Evolutionary conservation across 2,113 vertebrate genomes (phyloP).

Genomic region (Lepus timidus): DNA sequence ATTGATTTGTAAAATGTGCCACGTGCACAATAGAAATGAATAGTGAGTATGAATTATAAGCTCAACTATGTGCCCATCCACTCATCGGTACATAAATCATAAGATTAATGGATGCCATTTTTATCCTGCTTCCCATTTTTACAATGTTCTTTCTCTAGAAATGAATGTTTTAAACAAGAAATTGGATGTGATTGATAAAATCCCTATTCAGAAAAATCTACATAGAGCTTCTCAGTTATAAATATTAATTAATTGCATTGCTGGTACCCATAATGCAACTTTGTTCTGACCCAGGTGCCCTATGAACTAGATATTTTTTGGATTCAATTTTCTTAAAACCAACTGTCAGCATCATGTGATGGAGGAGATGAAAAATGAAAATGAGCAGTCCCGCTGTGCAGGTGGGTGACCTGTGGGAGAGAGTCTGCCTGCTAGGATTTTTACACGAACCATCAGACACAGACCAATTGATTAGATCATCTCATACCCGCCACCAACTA

Average conservation of each 20-base stretch:
- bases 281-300: conserved; percentile 89
- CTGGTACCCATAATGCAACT: conserved; percentile 91
- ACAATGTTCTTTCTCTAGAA: conserved; percentile 68
- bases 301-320: conserved; percentile 91
- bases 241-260: conserved; percentile 91
- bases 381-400: conserved; percentile 89
- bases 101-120: conserved; percentile 72
- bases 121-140: conserved; percentile 74
- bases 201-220: conserved; percentile 86
- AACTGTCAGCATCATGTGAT: conserved; percentile 90
- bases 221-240: conserved; percentile 84
- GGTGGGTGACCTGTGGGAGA: conserved; percentile 93
- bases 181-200: conserved; percentile 83
- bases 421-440: conserved; percentile 91
- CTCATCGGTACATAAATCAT: conserved; percentile 2
- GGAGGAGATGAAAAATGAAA: conserved; percentile 91
- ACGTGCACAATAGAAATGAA: conserved; percentile 42
- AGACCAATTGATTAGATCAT: conserved; percentile 95
- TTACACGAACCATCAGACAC: conserved; percentile 91
- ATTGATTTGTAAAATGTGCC: not conserved
- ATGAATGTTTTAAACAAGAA: conserved; percentile 76
- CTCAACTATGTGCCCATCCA: not conserved
- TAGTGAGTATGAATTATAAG: conserved; percentile 55
- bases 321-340: conserved; percentile 91
- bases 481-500: conserved; percentile 92